A percentile compares a stretch with the other conserved stretches of the same genome.
These are phyloP conservation scores for Pygoscelis antarcticus DNA, from an alignment of 2,113 vertebrate genomes.

Conservation along the genomic window DNA sequence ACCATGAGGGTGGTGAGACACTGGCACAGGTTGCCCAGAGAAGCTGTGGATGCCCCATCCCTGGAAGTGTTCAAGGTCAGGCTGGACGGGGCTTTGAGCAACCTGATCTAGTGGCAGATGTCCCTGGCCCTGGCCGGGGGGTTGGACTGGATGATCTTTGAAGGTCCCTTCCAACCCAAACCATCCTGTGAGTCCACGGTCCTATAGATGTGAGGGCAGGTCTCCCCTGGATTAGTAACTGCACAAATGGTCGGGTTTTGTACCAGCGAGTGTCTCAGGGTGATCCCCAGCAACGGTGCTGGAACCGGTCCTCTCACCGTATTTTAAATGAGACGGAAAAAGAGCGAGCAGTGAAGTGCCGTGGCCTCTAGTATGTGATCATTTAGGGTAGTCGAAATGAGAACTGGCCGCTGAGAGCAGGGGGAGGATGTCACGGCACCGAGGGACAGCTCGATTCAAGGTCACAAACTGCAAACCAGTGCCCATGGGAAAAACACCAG, in stretches of 20 bases:
- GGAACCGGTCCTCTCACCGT: background rate
- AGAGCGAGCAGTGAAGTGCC: background rate
- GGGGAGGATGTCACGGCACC: background rate
- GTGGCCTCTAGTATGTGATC: background rate
- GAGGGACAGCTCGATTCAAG: background rate
- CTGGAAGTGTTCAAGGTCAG: background rate
- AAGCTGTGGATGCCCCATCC: background rate
- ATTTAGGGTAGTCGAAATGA: background rate
- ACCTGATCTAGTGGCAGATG: background rate
- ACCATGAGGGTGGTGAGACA: background rate
- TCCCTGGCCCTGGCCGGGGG: background rate
- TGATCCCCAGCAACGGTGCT: background rate
- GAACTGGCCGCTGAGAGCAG: rapidly evolving
- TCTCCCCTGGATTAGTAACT: background rate
- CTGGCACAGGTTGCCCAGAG: background rate
- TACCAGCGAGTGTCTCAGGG: background rate
- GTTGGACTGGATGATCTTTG: background rate
- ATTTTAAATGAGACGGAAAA: background rate
- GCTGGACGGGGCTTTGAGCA: background rate
- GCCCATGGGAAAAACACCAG: background rate
- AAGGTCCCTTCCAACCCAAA: background rate
- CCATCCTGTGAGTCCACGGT: background rate
- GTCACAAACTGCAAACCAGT: background rate
- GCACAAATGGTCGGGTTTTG: background rate
- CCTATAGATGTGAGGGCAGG: background rate